phyloP scores from a whole-genome alignment of 2,797 vertebrate genomes.

The Mionectes olivaceus region DNA sequence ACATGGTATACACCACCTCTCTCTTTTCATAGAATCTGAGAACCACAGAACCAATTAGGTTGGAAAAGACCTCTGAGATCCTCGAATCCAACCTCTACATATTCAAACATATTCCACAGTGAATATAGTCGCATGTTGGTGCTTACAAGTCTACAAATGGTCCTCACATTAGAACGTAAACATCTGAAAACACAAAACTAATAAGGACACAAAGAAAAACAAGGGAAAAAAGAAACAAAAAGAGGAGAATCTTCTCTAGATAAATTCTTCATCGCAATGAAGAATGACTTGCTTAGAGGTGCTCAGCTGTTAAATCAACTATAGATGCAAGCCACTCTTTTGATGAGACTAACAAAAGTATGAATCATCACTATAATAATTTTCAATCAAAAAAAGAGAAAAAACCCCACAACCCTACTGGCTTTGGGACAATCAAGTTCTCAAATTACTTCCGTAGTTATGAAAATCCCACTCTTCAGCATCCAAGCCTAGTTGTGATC shows the following conservation, averaged over 20 bases:
- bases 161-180: neutral
- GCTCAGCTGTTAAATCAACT: constrained; percentile 15
- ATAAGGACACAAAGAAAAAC: neutral
- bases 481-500: constrained; percentile 30
- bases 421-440: constrained; percentile 29
- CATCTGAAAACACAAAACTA: neutral
- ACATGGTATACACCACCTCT: neutral
- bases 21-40: neutral
- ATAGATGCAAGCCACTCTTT: neutral
- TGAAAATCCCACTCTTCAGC: constrained; percentile 44
- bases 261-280: neutral
- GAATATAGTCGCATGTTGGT: neutral
- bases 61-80: neutral
- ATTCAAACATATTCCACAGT: neutral
- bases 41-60: neutral
- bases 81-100: fast-evolving
- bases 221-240: neutral
- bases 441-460: constrained; percentile 30
- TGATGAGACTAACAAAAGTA: constrained; percentile 1
- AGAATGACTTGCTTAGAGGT: neutral
- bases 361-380: constrained; percentile 38
- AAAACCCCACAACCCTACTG: neutral
- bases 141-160: neutral
- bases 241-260: neutral
- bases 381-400: neutral